phyloP scores from a whole-genome alignment of 2,113 vertebrate species.

The Antennarius striatus region DNA sequence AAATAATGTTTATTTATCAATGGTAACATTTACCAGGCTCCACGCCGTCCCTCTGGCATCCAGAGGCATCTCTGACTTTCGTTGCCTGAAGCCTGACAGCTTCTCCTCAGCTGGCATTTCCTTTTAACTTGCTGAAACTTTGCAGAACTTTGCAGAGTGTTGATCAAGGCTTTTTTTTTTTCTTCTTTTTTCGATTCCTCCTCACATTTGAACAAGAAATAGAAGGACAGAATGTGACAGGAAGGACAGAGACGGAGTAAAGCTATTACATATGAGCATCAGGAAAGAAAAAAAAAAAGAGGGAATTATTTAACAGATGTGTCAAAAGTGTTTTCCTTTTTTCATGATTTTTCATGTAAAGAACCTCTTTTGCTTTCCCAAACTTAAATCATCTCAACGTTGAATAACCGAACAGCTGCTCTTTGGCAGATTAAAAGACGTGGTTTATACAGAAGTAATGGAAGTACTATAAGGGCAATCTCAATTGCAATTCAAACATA shows the following conservation, averaged over 20 bases:
- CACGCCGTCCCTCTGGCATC: slow-evolving; percentile 55
- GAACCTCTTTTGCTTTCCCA: neutral
- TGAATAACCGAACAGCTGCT: neutral
- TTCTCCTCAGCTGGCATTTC: slow-evolving; percentile 49
- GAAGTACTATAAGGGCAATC: slow-evolving; percentile 38
- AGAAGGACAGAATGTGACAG: neutral
- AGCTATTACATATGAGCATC: neutral
- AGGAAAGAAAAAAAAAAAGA: neutral
- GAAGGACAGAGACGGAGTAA: slow-evolving; percentile 1
- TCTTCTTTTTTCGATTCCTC: slow-evolving; percentile 1
- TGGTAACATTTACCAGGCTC: slow-evolving; percentile 73
- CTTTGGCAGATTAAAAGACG: neutral
- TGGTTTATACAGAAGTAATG: slow-evolving; percentile 5
- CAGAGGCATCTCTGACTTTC: slow-evolving; percentile 27
- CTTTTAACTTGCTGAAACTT: slow-evolving; percentile 54
- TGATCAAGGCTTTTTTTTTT: neutral
- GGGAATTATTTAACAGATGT: neutral
- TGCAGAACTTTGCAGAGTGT: slow-evolving; percentile 29
- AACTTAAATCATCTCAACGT: slow-evolving; percentile 1
- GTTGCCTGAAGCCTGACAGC: slow-evolving; percentile 34
- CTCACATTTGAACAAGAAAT: slow-evolving; percentile 9
- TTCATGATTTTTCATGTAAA: too few relatives aligned
- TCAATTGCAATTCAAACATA: slow-evolving; percentile 59
- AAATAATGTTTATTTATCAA: slow-evolving; percentile 86
- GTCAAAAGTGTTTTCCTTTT: neutral